Evolutionary conservation across 2,888 invertebrate species (phyloP).

Genomic region (Meta bourneti): DNA sequence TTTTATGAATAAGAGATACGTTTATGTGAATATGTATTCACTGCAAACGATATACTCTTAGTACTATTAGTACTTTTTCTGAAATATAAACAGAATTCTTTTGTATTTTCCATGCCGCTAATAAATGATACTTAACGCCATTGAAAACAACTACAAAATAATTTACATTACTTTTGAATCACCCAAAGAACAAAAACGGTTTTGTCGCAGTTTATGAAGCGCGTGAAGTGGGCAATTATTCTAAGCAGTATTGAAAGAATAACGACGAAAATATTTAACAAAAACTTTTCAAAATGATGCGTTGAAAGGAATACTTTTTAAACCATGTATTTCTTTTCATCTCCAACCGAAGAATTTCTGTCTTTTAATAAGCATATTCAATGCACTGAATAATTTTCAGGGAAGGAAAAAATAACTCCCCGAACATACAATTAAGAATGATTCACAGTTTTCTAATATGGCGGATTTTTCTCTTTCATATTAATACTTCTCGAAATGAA

Average conservation of each 20-base stretch:
- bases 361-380: not conserved
- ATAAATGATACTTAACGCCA: not conserved
- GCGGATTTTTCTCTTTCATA: conserved; percentile 28
- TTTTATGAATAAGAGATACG: too few species aligned
- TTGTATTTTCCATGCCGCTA: not conserved
- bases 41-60: too few species aligned
- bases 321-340: not conserved
- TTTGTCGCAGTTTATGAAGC: not conserved
- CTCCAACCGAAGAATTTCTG: not conserved
- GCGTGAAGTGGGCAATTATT: not conserved
- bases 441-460: conserved; percentile 58
- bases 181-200: not conserved
- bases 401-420: not conserved
- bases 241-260: not conserved
- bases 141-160: not conserved
- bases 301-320: not conserved
- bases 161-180: not conserved
- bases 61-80: too few species aligned
- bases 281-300: not conserved
- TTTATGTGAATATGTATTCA: too few species aligned
- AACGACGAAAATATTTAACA: not conserved
- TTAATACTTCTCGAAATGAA: conserved; percentile 40
- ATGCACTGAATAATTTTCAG: not conserved
- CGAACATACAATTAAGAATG: not conserved
- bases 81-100: not conserved